Base-by-base conservation (phyloP, 2,797 vertebrate genomes). In the Xerus rutilus region DNA sequence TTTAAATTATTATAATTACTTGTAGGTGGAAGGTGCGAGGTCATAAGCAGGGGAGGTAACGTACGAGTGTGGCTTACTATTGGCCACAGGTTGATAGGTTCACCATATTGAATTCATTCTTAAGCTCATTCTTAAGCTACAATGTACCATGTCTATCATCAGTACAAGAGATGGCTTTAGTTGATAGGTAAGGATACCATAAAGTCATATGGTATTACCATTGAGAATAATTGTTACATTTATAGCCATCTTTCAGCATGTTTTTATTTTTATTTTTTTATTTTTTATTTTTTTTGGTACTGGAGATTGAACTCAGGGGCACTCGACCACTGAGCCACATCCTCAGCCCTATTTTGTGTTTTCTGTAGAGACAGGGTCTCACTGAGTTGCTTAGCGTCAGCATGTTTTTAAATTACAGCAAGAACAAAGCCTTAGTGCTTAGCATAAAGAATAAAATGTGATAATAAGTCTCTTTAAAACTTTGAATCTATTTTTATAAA, bases 401-500 rank as follows among this genome's bases (percentile, higher is more conserved):
- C 45, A 30, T 73, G 18, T 76, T 74, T 69, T 92, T 25, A 14
- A 47, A 91, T 15, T 7, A 78, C 23, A 57, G 21, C 65, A 93
- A 93, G 73, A 93, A 35, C 30, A 93, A 78, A 72, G 7, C 7
- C 77, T 65, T 45, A 35, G 25, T 32, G 57, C 30, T 39, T 82
- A 81, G 23, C 78, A 73, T 39, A 45, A 32, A 5, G 39, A 72
- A 49, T 25, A 67, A 57, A 30, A 69, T 69, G 7, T 78, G 17
- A 54, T 86, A 49, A 73, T 18, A 74, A 49, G 28, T 49, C n/a
- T 93, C 49, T 28, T 81, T 67, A 70, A 88, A 72, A 59, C 52
- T 82, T 39, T 84, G 11, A 57, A 69, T 76, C 45, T 78, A 52
- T 49, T 87, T 88, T 82, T 94, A 89, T 30, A 89, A 94, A 76